Conservation (phyloP, 1,140 invertebrate species). For the Brachionus sp. region DNA sequence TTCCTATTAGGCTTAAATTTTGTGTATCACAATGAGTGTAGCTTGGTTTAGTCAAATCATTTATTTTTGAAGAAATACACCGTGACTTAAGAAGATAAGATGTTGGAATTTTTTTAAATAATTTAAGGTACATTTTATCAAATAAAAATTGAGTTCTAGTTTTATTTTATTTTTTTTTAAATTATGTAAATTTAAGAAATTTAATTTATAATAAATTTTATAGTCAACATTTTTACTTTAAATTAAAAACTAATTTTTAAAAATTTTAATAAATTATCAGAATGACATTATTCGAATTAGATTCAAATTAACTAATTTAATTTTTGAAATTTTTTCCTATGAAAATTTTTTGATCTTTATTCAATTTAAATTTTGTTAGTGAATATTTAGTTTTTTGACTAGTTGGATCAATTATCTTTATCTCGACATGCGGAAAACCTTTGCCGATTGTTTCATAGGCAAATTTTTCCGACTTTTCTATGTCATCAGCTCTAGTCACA, state of each 20-base stretch:
- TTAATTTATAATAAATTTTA: background rate
- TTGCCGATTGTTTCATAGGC: conserved; percentile 12
- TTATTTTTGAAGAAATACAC: background rate
- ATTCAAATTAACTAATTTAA: too few species aligned
- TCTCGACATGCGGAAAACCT: conserved; percentile 52
- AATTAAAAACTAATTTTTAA: too few species aligned
- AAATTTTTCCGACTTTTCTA: background rate
- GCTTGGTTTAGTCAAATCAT: background rate
- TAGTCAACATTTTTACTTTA: too few species aligned
- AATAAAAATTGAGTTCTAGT: too few species aligned
- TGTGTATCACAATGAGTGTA: background rate
- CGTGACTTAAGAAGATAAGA: background rate
- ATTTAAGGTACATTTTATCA: background rate
- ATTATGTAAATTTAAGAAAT: background rate
- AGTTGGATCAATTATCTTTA: conserved; percentile 70
- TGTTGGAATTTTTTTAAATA: background rate
- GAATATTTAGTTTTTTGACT: conserved; percentile 63
- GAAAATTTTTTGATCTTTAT: background rate
- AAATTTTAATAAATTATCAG: background rate
- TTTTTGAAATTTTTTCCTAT: too few species aligned
- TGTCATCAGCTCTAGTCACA: background rate
- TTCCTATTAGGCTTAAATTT: conserved; percentile 19
- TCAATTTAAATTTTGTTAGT: too few species aligned
- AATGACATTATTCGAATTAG: too few species aligned
- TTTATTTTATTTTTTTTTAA: background rate